Evolutionary conservation across 2,113 vertebrate genomes (phyloP), one percentile per base, ranked within the genome.

Genomic region (Peromyscus polionotus): DNA sequence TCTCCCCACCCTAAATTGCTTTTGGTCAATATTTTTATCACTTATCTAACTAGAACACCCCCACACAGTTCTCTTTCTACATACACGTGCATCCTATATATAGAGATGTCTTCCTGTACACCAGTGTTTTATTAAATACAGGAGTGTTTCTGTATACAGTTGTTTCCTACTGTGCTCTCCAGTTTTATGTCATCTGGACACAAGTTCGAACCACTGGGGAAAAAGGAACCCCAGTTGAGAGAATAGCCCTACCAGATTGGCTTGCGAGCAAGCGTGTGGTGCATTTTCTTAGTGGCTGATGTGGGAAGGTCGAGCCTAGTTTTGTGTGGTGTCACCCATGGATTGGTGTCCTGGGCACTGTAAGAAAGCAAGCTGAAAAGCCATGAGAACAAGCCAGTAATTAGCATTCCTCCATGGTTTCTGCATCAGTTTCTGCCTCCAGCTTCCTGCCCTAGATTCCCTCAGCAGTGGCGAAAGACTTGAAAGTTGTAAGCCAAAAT

Each of bases 261-360:
- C 36, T 28, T 83, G 36, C 16, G 24, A 3, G 36, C 3, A 39
- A 61, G 36, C 0, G 0, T 24, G 7, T 42, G n/a, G 57, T 10
- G 3, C 22, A 17, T 28, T 42, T 36, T 63, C 24, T 61, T 17
- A 28, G n/a, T 42, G 57, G 57, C 16, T 63, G n/a, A 84, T 84
- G 20, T 63, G 57, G 7, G 5, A 24, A 59, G 9, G 5, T 81
- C 9, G 19, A 81, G 51, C 51, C 79, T 57, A 81, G n/a, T 59
- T 81, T 36, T 59, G 11, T 84, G n/a, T 39, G 57, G 81, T 28
- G 1, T 7, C n/a, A 2, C 81, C n/a, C 7, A 7, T 63, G 20
- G 22, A 26, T 42, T 59, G n/a, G 81, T 42, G 22, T 42, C n/a
- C 57, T 63, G n/a, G 36, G 36, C 16, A 3, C 57, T 83, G 4